A percentile compares a stretch with the other conserved stretches of the same genome.
Conservation (phyloP, 2,797 vertebrate genomes). For the Halcyon chelicuti region DNA sequence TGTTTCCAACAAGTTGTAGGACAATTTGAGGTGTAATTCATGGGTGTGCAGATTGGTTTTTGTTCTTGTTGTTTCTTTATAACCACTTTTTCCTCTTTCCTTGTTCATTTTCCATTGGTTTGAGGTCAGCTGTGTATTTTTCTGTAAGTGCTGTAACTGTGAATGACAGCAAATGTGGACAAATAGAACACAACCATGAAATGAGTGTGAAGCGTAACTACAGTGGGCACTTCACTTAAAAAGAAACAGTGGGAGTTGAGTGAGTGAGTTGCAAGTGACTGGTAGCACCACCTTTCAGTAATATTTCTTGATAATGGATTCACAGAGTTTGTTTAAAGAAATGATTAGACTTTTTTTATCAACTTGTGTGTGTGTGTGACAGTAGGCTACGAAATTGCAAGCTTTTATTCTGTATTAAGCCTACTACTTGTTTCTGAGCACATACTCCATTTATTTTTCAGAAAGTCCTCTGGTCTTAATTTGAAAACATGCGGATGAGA, state of each 20-base stretch:
- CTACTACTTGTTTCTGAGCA: neutral
- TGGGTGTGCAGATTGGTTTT: neutral
- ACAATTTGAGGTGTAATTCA: neutral
- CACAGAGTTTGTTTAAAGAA: neutral
- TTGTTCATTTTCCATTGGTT: neutral
- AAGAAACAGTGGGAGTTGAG: neutral
- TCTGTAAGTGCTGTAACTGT: neutral
- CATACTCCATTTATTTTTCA: conserved; percentile 3
- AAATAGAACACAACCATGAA: neutral
- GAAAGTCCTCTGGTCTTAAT: conserved; percentile 20
- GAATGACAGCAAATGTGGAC: neutral
- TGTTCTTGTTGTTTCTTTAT: neutral
- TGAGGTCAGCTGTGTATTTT: neutral
- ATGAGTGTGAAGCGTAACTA: neutral
- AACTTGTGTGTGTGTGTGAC: neutral
- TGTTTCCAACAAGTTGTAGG: neutral
- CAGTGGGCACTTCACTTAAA: neutral
- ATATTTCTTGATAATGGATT: neutral
- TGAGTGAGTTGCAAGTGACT: neutral
- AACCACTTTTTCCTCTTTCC: neutral
- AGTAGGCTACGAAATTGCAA: neutral
- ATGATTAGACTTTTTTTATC: neutral
- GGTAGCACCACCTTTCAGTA: neutral
- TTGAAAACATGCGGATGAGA: neutral
- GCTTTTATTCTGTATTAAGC: neutral